Base-by-base conservation (phyloP, 64 coral and sea anemone species). In the Orbicella faveolata region DNA sequence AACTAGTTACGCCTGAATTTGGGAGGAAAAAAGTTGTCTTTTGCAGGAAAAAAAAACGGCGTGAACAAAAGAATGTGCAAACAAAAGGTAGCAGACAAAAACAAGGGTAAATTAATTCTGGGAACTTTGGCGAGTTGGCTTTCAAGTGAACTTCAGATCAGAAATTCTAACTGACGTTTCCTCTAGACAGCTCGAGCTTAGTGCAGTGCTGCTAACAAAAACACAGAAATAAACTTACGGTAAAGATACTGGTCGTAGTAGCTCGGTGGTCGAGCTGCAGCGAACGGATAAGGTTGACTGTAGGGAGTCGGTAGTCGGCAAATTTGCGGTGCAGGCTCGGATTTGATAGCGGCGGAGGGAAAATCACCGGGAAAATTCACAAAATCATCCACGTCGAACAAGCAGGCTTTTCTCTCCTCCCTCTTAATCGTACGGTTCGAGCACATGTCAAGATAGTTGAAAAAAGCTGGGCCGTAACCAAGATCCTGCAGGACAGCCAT, bases 401-500 rank as follows among this genome's bases (percentile, higher is more conserved):
- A 16, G n/a, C 82, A 85, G 39, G 19, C 64, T 52, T 52, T 48
- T 21, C 41, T 69, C 18, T 85, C 82, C 16, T 85, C 66, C 39
- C 52, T 85, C 63, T 85, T 85, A 23, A 73, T 53, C 11, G 23
- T 3, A 52, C 34, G 65, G 21, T 41, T 25, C 18, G 82, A 18
- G 36, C 12, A 52, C 82, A 85, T 85, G 64, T 23, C 65, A 12
- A 72, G 33, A 72, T 41, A 85, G 23, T 85, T 66, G 36, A 73
- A n/a, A 52, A 25, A 70, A 70, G 21, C 10, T 23, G 30, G 21
- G 23, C n/a, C 15, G 21, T 72, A 73, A 65, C 68, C 41, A 25
- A 85, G 11, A 19, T 85, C 82, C 26, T 85, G 36, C 65, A 85
- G n/a, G 2, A 72, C 68, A 11, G 37, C 82, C 82, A 85, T 85